A percentile compares a stretch with the other conserved stretches of the same genome.
phyloP scores from a whole-genome alignment of 2,888 invertebrate genomes.

The Eilema depressum region DNA sequence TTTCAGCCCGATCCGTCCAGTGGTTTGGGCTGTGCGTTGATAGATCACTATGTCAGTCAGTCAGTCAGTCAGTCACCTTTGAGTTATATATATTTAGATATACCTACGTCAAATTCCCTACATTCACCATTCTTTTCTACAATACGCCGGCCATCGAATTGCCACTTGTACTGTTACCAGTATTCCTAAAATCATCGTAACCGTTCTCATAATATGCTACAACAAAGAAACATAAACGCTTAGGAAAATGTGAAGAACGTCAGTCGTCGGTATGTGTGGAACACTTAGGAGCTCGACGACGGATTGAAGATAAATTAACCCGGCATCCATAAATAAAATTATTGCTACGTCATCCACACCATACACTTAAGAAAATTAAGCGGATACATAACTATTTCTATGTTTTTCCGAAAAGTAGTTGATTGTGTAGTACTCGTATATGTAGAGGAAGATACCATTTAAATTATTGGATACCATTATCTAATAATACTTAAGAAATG shows the following conservation, averaged over 20 bases:
- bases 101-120: too few relatives aligned
- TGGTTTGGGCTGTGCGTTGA: too few relatives aligned
- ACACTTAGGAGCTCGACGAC: conserved; percentile 49
- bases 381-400: neutral
- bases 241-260: conserved; percentile 36
- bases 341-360: conserved; percentile 53
- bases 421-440: too few relatives aligned
- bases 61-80: too few relatives aligned
- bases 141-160: too few relatives aligned
- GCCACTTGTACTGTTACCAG: too few relatives aligned
- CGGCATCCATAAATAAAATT: conserved; percentile 47
- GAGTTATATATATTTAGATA: too few relatives aligned
- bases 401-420: neutral
- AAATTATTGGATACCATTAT: neutral
- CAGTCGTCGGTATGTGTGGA: conserved; percentile 57
- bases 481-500: too few relatives aligned
- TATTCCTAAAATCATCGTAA: neutral
- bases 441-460: neutral
- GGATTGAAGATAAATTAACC: conserved; percentile 70
- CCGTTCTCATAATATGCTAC: neutral
- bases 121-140: too few relatives aligned
- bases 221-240: conserved; percentile 20
- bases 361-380: conserved; percentile 40
- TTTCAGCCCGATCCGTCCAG: too few relatives aligned
- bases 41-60: too few relatives aligned